Conservation (phyloP, 2,888 invertebrate genomes). For the Vesta saturnalis region DNA sequence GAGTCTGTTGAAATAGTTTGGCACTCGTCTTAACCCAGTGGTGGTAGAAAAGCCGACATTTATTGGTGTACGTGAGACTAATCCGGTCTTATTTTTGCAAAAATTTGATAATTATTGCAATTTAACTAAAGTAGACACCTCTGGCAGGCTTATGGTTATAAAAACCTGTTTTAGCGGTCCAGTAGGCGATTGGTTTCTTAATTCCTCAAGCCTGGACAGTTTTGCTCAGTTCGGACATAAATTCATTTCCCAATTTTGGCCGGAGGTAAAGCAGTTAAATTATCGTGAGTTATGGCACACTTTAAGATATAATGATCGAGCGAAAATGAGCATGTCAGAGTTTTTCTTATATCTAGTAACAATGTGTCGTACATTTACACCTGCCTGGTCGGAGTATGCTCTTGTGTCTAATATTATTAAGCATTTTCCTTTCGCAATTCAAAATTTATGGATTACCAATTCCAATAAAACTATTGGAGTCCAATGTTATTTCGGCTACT, state of each 20-base stretch:
- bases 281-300: background rate
- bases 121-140: background rate
- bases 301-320: background rate
- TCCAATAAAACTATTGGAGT: background rate
- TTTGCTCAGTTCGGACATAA: background rate
- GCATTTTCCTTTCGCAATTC: background rate
- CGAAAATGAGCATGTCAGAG: background rate
- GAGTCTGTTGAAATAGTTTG: no score
- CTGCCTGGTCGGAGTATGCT: background rate
- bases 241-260: background rate
- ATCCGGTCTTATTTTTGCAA: background rate
- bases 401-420: background rate
- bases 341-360: background rate
- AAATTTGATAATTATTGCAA: background rate
- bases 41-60: background rate
- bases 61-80: background rate
- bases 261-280: background rate
- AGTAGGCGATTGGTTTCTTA: background rate
- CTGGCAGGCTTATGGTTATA: background rate
- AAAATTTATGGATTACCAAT: background rate
- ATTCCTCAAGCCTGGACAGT: background rate
- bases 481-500: no score
- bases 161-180: background rate
- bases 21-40: background rate
- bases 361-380: background rate